Conservation (phyloP, 2,113 vertebrate species). For the Erythrolamprus reginae region DNA sequence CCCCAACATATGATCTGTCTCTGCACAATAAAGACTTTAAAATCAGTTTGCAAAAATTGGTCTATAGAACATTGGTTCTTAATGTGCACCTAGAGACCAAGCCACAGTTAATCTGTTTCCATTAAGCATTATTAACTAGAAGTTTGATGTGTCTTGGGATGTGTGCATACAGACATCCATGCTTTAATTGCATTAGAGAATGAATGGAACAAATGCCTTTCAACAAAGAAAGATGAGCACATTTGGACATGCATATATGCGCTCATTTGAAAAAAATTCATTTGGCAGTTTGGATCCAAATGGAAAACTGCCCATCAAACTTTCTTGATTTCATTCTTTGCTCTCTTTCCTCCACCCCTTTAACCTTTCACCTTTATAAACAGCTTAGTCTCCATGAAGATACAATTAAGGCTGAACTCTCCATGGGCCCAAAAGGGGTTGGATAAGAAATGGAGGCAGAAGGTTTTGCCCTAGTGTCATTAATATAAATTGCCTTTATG, state of each 20-base stretch:
- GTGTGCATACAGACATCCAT: neutral
- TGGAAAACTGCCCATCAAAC: slow-evolving; percentile 46
- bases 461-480: slow-evolving; percentile 45
- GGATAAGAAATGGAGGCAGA: slow-evolving; percentile 39
- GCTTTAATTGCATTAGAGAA: neutral
- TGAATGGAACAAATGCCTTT: neutral
- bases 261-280: neutral
- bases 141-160: slow-evolving; percentile 17
- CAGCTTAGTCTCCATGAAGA: slow-evolving; percentile 18
- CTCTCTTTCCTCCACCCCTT: slow-evolving; percentile 38
- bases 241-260: neutral
- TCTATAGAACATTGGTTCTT: neutral
- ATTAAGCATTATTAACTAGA: slow-evolving; percentile 28
- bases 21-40: neutral
- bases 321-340: slow-evolving; percentile 39
- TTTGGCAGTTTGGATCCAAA: neutral
- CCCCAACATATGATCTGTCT: neutral
- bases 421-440: slow-evolving; percentile 32
- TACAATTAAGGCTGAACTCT: slow-evolving; percentile 27
- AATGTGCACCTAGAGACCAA: neutral
- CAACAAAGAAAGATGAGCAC: neutral
- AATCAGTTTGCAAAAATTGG: slow-evolving; percentile 7
- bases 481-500: slow-evolving; percentile 64
- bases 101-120: slow-evolving; percentile 35
- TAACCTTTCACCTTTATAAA: slow-evolving; percentile 48